Evolutionary conservation across 1,140 invertebrate species (phyloP), one percentile per base, ranked within the genome.

Genomic region (Achatina immaculata): DNA sequence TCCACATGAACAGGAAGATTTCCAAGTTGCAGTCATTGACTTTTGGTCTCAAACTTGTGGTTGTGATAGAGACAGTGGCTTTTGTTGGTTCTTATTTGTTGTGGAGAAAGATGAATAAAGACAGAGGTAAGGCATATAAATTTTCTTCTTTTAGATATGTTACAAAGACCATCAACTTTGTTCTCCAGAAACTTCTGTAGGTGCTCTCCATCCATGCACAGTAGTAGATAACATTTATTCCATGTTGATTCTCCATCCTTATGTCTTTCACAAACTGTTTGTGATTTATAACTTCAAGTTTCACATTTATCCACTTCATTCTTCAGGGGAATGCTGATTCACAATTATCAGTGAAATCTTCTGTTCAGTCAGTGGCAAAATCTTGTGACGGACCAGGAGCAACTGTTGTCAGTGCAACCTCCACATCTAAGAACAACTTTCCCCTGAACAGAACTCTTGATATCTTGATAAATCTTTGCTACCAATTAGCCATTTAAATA

Each of bases 91-190:
- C 72, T 51, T 74, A 74, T 42, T 38, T 74, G 2, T 28, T 74
- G 19, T 74, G 72, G 72, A 48, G 45, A n/a, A 74, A 51, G 24
- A 74, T 74, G 72, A 74, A 74, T n/a, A 48, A 24, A 51, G 72
- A 74, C 43, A 7, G 34, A 74, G 72, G 72, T 74, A 55, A 55
- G 28, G 14, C 7, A 36, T 38, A 14, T 19, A 19, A 36, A 38
- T 71, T 19, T 66, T 31, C 19, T 19, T 9, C 9, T 19, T 9
- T 31, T 14, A 7, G 31, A 66, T n/a, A 66, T 66, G 19, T 9
- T 66, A 16, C 7, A 31, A 51, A 51, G 24, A 14, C 24, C 24
- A 14, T 51, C 11, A 51, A 51, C 11, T 51, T 11, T 51, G 11
- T 51, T 51, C 24, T 51, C 24, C 24, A 51, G 11, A 51, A 14